These are phyloP conservation scores for Enteromius unitaeniatus DNA, from an alignment of 2,797 vertebrate genomes.

Conservation along the genomic window DNA sequence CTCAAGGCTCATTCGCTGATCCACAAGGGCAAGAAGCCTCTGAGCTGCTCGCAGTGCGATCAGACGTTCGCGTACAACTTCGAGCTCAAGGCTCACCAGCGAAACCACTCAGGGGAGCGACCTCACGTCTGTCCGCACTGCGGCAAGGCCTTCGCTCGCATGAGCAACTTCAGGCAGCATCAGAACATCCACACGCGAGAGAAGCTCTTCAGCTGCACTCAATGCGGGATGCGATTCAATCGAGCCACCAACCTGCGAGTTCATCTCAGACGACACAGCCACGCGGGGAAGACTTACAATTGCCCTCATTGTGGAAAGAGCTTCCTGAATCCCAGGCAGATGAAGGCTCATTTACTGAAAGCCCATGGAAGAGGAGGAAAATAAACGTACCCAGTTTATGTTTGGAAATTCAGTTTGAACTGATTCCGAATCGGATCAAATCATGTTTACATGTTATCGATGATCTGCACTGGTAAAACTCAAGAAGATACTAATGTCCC, in stretches of 20 bases:
- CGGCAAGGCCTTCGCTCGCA: slow-evolving; percentile 61
- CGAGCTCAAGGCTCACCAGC: slow-evolving; percentile 60
- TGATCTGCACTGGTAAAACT: slow-evolving; percentile 13
- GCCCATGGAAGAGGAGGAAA: slow-evolving; percentile 55
- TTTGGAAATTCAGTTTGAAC: neutral
- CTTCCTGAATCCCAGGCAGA: slow-evolving; percentile 58
- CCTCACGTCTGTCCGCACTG: slow-evolving; percentile 61
- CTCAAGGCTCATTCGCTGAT: slow-evolving; percentile 55
- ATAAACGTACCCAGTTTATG: slow-evolving; percentile 11
- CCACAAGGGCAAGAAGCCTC: slow-evolving; percentile 56
- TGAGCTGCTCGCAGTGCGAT: slow-evolving; percentile 56
- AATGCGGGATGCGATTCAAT: slow-evolving; percentile 65
- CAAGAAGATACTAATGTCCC: neutral
- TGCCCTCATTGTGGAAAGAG: slow-evolving; percentile 59
- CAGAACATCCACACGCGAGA: slow-evolving; percentile 64
- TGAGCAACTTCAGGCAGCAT: slow-evolving; percentile 64
- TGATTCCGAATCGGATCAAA: neutral
- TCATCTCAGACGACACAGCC: slow-evolving; percentile 62
- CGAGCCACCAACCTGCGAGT: slow-evolving; percentile 62
- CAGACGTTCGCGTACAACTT: slow-evolving; percentile 56
- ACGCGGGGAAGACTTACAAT: slow-evolving; percentile 53
- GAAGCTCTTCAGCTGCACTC: slow-evolving; percentile 61
- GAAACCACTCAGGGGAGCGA: slow-evolving; percentile 60
- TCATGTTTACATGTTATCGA: slow-evolving; percentile 10
- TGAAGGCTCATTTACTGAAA: slow-evolving; percentile 60